Evolutionary conservation across 2,113 vertebrate species (phyloP).

Genomic region (Gasterosteus aculeatus): DNA sequence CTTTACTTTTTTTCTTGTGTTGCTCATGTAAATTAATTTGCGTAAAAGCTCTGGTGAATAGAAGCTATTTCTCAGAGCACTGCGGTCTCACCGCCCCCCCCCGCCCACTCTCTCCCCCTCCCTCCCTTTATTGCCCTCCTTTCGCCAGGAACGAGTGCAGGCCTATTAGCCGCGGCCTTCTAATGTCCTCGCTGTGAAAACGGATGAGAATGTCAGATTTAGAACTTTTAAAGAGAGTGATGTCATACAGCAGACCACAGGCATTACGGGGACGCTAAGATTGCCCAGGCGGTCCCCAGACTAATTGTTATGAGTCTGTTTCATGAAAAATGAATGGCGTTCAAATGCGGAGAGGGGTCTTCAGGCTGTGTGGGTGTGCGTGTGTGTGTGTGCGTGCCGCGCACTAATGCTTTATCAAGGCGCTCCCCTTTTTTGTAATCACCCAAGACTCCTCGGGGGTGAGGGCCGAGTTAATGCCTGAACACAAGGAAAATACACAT

Average conservation of each 20-base stretch:
- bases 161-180: slow-evolving; percentile 68
- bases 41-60: slow-evolving; percentile 70
- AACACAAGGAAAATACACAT: slow-evolving; percentile 66
- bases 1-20: slow-evolving; percentile 65
- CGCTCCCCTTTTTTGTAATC: slow-evolving; percentile 80
- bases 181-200: slow-evolving; percentile 77
- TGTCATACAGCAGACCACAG: slow-evolving; percentile 78
- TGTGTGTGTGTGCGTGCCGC: slow-evolving; percentile 50
- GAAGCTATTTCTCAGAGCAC: slow-evolving; percentile 66
- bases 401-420: slow-evolving; percentile 82
- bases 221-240: slow-evolving; percentile 80
- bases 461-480: slow-evolving; percentile 74
- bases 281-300: slow-evolving; percentile 79
- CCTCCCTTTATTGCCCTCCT: slow-evolving; percentile 71
- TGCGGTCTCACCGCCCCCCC: slow-evolving; percentile 5
- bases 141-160: slow-evolving; percentile 63
- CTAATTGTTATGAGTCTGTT: slow-evolving; percentile 85
- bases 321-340: slow-evolving; percentile 86
- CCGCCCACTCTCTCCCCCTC: slow-evolving; percentile 12
- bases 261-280: slow-evolving; percentile 78
- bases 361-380: slow-evolving; percentile 52
- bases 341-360: slow-evolving; percentile 80
- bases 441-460: slow-evolving; percentile 73
- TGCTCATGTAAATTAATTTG: slow-evolving; percentile 74
- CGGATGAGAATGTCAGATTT: slow-evolving; percentile 78